These are phyloP conservation scores for Apteryx mantelli DNA, from an alignment of 2,113 vertebrate genomes.

Conservation along the genomic window DNA sequence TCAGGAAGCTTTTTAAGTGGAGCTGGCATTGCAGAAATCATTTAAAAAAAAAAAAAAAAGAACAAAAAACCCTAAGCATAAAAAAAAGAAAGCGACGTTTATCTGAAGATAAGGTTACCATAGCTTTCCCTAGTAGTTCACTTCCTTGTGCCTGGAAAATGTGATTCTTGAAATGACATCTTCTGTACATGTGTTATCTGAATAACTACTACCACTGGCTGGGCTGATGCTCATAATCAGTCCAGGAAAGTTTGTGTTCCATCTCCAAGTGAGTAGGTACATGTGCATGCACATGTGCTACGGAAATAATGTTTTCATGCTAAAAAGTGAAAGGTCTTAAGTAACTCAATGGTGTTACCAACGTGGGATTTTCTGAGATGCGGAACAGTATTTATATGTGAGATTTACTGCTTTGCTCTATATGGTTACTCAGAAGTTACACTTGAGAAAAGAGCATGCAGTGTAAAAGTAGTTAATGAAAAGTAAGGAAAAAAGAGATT, in stretches of 20 bases:
- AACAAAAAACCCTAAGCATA: neutral
- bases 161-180: neutral
- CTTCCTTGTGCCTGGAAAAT: neutral
- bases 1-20: neutral
- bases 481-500: neutral
- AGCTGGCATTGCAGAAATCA: neutral
- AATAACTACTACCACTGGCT: neutral
- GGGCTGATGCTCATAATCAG: neutral
- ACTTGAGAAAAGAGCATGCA: accelerated
- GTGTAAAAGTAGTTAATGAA: neutral
- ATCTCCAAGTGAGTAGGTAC: too few species aligned
- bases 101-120: neutral
- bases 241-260: accelerated
- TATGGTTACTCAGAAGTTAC: neutral
- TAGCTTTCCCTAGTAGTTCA: neutral
- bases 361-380: neutral
- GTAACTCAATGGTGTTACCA: neutral
- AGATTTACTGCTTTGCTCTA: neutral
- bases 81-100: neutral
- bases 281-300: accelerated
- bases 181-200: neutral
- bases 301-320: neutral
- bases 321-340: neutral
- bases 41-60: neutral
- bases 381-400: neutral